phyloP scores from a whole-genome alignment of 2,888 invertebrate genomes.

The Meliscaeva auricollis region DNA sequence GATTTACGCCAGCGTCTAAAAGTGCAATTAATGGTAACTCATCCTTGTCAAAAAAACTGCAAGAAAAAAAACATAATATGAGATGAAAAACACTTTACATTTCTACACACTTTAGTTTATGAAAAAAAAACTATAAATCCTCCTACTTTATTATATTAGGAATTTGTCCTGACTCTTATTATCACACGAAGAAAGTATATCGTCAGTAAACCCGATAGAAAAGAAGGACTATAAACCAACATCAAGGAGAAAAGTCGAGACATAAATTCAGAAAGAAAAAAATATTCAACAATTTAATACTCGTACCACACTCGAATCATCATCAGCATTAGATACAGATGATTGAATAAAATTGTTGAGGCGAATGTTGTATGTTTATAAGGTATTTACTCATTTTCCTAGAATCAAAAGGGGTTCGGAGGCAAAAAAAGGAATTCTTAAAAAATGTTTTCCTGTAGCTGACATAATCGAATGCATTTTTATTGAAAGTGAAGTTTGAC shows the following conservation, averaged over 20 bases:
- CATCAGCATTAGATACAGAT: not conserved
- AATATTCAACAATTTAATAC: not conserved
- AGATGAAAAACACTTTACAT: too few species aligned
- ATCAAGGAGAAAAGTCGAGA: not conserved
- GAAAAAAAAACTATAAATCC: too few species aligned
- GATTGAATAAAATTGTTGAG: constrained; percentile 13
- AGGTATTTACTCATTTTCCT: not conserved
- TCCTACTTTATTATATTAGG: too few species aligned
- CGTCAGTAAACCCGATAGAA: not conserved
- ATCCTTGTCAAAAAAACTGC: constrained; percentile 92
- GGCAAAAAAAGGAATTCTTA: constrained; percentile 1
- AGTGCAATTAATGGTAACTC: constrained; percentile 91
- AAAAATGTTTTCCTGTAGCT: not conserved
- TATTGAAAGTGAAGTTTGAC: constrained; percentile 3
- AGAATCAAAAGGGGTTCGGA: not conserved
- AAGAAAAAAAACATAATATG: not conserved
- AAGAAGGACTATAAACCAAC: not conserved
- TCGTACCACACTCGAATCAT: not conserved
- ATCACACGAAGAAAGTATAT: not conserved
- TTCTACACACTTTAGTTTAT: too few species aligned
- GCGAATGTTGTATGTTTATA: not conserved
- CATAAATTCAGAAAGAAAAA: not conserved
- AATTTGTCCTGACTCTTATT: too few species aligned
- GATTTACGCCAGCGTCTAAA: constrained; percentile 93
- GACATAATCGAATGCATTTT: constrained; percentile 9